Evolutionary conservation across 2,113 vertebrate genomes (phyloP).

Genomic region (Rutilus rutilus): DNA sequence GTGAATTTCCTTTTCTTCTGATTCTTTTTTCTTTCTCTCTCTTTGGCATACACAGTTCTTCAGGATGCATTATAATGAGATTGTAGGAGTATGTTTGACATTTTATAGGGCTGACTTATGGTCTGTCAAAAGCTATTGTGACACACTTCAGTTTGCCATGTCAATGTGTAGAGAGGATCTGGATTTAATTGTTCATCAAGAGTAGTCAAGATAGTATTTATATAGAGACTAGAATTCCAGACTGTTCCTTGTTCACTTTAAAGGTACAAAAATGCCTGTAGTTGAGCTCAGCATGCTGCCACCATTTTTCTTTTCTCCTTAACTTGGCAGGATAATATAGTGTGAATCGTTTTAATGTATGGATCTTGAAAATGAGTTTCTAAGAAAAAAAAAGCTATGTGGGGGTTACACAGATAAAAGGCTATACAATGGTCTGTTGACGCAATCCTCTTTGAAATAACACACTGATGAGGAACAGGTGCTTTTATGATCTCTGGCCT

Average conservation of each 20-base stretch:
- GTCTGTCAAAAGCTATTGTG: slow-evolving; percentile 97
- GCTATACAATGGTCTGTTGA: slow-evolving; percentile 90
- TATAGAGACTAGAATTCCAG: slow-evolving; percentile 99
- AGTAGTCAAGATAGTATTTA: slow-evolving; percentile 99
- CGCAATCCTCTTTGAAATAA: slow-evolving; percentile 82
- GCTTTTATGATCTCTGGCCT: slow-evolving; percentile 79
- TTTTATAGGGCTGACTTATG: slow-evolving; percentile 77
- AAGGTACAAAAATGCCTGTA: slow-evolving; percentile 92
- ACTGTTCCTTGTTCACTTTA: slow-evolving; percentile 98
- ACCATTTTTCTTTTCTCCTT: slow-evolving; percentile 84
- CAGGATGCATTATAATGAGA: slow-evolving; percentile 95
- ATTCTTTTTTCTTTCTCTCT: slow-evolving; percentile 81
- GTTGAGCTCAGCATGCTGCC: slow-evolving; percentile 93
- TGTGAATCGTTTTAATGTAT: slow-evolving; percentile 94
- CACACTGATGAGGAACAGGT: slow-evolving; percentile 87
- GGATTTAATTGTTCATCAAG: slow-evolving; percentile 98
- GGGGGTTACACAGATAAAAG: slow-evolving; percentile 87
- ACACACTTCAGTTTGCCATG: slow-evolving; percentile 89
- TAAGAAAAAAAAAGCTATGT: slow-evolving; percentile 82
- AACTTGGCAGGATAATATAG: slow-evolving; percentile 99
- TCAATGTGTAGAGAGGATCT: slow-evolving; percentile 97
- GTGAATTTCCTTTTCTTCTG: slow-evolving; percentile 44
- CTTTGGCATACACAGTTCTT: slow-evolving; percentile 90
- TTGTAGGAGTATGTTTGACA: slow-evolving; percentile 78
- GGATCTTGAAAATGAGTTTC: slow-evolving; percentile 72